Base-by-base conservation (phyloP, 2,797 vertebrate genomes). In the Argyrosomus regius region DNA sequence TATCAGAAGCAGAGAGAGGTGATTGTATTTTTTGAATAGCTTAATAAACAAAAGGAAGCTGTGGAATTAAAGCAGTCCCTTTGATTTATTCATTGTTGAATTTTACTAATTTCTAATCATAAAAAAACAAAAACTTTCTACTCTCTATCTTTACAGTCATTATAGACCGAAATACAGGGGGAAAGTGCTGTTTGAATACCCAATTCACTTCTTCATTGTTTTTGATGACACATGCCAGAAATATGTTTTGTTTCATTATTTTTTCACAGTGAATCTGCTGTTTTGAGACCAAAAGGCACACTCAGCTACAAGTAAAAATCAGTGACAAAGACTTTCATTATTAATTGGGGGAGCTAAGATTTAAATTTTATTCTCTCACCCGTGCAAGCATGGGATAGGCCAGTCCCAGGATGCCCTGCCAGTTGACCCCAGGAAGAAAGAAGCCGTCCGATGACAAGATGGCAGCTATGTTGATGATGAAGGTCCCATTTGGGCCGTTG, bases 391-490 rank as follows among this genome's bases (percentile, higher is more conserved):
- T 53, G 39, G 95, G 93, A 3, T 99, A 99, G 8, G 98, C 98
- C 65, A 99, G 94, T 22, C 98, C 98, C 46, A 99, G 95, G 74
- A 99, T 99, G 60, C 98, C 98, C 0, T 99, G 98, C 98, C 98
- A 99, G 60, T 98, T 96, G 75, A 99, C 93, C 5, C 96, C 96
- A 2, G 97, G 96, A 64, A 99, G 91, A 86, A 99, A 99, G 94
- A 99, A 99, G 81, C 96, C 96, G 1, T 99, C 96, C 0, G 98
- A 99, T 28, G 96, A 90, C 31, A 96, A 88, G 90, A 99, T 99
- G 20, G 96, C 95, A 39, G 97, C 98, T 12, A 99, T 94, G 91
- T 98, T 99, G 84, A 98, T 90, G 3, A 71, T 85, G 74, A 97
- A 91, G 64, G 95, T 96, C 49, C 92, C 93, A 18, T 96, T 96